Percentiles rank a stretch among this genome's conserved stretches.
These are phyloP conservation scores for Caradrina clavipalpis DNA, from an alignment of 2,888 invertebrate genomes.

Conservation along the genomic window DNA sequence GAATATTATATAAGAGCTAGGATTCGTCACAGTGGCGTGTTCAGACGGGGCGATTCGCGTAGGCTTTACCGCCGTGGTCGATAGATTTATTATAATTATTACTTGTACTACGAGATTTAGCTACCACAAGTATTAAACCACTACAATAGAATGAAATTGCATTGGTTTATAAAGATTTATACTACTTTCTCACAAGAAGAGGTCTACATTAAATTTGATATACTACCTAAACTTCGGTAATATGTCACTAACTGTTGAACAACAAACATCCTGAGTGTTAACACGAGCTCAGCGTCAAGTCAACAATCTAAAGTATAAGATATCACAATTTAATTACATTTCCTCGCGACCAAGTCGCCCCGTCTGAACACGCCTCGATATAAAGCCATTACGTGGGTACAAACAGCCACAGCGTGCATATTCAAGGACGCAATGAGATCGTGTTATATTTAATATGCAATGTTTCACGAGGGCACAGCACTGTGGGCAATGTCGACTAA, in stretches of 20 bases:
- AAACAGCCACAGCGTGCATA: conserved; percentile 15
- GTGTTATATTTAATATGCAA: conserved; percentile 21
- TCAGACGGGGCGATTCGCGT: conserved; percentile 37
- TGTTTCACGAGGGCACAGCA: conserved; percentile 1
- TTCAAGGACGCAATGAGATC: conserved; percentile 61
- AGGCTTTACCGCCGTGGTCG: no score
- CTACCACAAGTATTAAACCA: conserved; percentile 28
- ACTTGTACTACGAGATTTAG: conserved; percentile 44
- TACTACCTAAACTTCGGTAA: not conserved
- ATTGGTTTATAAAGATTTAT: conserved; percentile 28
- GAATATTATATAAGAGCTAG: conserved; percentile 48
- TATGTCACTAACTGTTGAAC: not conserved
- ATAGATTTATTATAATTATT: not conserved
- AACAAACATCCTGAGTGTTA: conserved; percentile 9
- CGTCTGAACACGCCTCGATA: conserved; percentile 45
- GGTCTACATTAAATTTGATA: conserved; percentile 11
- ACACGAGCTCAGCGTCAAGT: not conserved
- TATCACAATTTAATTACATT: conserved; percentile 33
- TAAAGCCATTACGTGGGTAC: conserved; percentile 24
- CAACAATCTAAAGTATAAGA: conserved; percentile 10
- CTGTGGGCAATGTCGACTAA: conserved; percentile 11
- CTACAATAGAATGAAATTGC: conserved; percentile 23
- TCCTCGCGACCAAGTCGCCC: not conserved
- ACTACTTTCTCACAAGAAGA: conserved; percentile 10
- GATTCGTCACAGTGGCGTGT: conserved; percentile 48